phyloP scores from a whole-genome alignment of 1,140 invertebrate species.

The Aculops lycopersici region DNA sequence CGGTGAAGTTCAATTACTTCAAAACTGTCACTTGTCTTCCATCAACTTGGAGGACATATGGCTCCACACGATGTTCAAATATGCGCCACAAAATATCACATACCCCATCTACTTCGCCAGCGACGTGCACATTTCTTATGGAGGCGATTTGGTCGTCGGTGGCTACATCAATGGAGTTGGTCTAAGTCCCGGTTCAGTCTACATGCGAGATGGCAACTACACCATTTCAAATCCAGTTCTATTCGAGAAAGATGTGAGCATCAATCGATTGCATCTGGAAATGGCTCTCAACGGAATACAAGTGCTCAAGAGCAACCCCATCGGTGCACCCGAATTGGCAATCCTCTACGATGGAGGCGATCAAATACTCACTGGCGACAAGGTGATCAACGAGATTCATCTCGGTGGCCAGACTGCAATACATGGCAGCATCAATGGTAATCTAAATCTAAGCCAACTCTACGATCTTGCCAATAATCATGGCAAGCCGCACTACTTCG shows the following conservation, averaged over 20 bases:
- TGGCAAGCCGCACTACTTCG: not conserved
- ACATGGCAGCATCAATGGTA: slow-evolving; percentile 4
- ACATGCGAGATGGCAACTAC: slow-evolving; percentile 1
- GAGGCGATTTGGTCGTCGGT: slow-evolving; percentile 1
- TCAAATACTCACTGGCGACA: slow-evolving; percentile 6
- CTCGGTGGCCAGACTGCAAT: slow-evolving; percentile 6
- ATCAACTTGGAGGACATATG: slow-evolving; percentile 8
- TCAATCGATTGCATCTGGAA: slow-evolving; percentile 2
- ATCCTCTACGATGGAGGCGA: slow-evolving; percentile 7
- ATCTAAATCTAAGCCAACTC: slow-evolving; percentile 6
- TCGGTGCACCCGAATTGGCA: not conserved
- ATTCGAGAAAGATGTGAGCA: not conserved
- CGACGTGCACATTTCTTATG: not conserved
- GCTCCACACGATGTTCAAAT: slow-evolving; percentile 5
- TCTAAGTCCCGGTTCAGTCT: not conserved
- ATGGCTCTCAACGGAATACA: slow-evolving; percentile 7
- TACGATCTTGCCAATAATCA: not conserved
- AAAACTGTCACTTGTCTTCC: slow-evolving; percentile 3
- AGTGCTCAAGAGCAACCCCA: not conserved
- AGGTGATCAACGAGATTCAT: slow-evolving; percentile 7
- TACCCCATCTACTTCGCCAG: slow-evolving; percentile 5
- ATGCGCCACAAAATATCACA: slow-evolving; percentile 5
- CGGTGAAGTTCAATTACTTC: not conserved
- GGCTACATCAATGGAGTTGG: slow-evolving; percentile 8
- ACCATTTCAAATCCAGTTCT: slow-evolving; percentile 1